Evolutionary conservation across 2,797 vertebrate genomes (phyloP), one percentile per base, ranked within the genome.

Genomic region (Poeciliopsis paucimaculata): DNA sequence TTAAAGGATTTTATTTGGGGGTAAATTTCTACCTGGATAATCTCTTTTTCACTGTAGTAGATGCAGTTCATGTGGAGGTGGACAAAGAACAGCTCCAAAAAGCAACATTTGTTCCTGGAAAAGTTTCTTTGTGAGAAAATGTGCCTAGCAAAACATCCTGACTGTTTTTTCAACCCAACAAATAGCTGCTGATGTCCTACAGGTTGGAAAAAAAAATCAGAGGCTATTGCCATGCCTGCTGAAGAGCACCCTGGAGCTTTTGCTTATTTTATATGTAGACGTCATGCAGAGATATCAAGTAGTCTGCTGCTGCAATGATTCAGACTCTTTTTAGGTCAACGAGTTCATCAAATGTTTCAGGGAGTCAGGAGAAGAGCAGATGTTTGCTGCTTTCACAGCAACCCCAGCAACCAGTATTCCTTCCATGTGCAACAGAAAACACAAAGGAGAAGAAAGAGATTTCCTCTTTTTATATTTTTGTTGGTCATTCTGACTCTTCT

Each of bases 281-380:
- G 43, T 78, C 31, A 46, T 1, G 7, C 31, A 1, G 62, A 68
- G 72, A 75, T 57, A 78, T 82, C 72, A 74, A 72, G n/a, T 39
- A 73, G 62, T 47, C 64, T 55, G 28, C 53, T 83, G 31, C 20
- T 15, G n/a, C 60, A 70, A 77, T 2, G 12, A 49, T 53, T 47
- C 66, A 72, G 1, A 2, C 10, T 5, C 23, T 75, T 62, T 41
- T 73, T 7, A 36, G 49, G 53, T 77, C 39, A 4, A 26, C 51
- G 77, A 72, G 73, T 85, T 83, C 75, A 74, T 86, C 26, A 20
- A 9, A 34, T 5, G 1, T 41, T 75, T 75, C 57, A 70, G 72
- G 41, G 74, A 77, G 79, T n/a, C 26, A 57, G 83, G 62, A 75
- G 74, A 76, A 77, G 64, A 89, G 72, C 83, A 77, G 75, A 72